These are phyloP conservation scores for Halcyon chelicuti DNA, from an alignment of 2,797 vertebrate species.

Conservation along the genomic window DNA sequence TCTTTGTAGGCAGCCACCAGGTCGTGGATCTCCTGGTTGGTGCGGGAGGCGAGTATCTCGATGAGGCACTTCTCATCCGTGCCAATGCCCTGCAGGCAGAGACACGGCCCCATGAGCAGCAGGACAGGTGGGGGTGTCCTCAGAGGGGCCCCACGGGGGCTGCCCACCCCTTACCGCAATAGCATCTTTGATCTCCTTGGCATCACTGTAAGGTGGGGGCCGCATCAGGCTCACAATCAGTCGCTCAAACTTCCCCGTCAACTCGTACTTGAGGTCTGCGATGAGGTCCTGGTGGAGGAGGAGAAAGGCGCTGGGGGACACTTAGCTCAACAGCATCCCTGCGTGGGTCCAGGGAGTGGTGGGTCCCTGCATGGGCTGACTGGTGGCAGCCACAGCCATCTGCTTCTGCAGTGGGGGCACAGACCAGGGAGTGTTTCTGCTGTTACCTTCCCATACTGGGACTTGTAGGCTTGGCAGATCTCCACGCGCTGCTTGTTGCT, in stretches of 20 bases:
- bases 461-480: conserved; percentile 89
- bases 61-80: conserved; percentile 94
- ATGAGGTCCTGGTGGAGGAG: conserved; percentile 88
- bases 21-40: conserved; percentile 87
- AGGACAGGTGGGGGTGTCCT: background rate
- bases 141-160: rapidly evolving
- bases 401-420: rapidly evolving
- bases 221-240: conserved; percentile 95
- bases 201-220: conserved; percentile 88
- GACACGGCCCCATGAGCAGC: background rate
- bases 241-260: conserved; percentile 96
- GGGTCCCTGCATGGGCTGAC: rapidly evolving
- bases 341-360: rapidly evolving
- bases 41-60: conserved; percentile 93
- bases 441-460: conserved; percentile 91
- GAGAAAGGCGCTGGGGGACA: background rate
- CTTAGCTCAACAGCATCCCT: background rate
- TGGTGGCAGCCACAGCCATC: background rate
- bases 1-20: conserved; percentile 93
- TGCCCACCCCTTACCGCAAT: conserved; percentile 81
- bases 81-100: conserved; percentile 82
- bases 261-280: conserved; percentile 94
- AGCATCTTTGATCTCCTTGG: conserved; percentile 96
- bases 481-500: conserved; percentile 93
- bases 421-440: background rate